Percentiles rank a stretch among this genome's conserved stretches.
phyloP scores from a whole-genome alignment of 2,797 vertebrate genomes.

The Amblyopsis hoosieri region DNA sequence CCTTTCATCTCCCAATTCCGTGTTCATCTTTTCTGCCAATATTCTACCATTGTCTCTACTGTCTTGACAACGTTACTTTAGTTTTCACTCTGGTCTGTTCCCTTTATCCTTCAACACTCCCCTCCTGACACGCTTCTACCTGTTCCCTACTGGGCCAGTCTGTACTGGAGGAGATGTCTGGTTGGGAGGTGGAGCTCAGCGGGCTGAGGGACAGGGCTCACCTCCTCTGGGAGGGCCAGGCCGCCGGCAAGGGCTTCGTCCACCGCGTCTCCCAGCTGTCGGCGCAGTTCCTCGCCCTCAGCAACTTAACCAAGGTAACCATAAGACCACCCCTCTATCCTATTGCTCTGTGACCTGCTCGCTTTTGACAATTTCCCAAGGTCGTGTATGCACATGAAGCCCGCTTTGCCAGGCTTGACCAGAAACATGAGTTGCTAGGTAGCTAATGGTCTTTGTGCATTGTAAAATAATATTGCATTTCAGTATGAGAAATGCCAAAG shows the following conservation, averaged over 20 bases:
- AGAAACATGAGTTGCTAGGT: conserved; percentile 10
- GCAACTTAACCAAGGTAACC: conserved; percentile 95
- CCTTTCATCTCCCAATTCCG: conserved; percentile 30
- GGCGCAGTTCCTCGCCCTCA: conserved; percentile 93
- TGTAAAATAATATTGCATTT: conserved; percentile 15
- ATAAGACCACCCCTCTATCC: neutral
- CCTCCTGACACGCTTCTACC: conserved; percentile 17
- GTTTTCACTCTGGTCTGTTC: neutral
- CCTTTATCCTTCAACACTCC: neutral
- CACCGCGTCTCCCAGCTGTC: conserved; percentile 97
- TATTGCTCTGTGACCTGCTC: conserved; percentile 24
- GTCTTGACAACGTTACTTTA: conserved; percentile 7
- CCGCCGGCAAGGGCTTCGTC: conserved; percentile 94
- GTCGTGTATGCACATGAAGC: conserved; percentile 19
- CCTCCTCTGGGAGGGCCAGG: conserved; percentile 94
- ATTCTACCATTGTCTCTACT: conserved; percentile 19
- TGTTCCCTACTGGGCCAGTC: conserved; percentile 76
- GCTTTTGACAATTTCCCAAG: conserved; percentile 29
- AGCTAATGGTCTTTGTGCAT: conserved; percentile 17
- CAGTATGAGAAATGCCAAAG: neutral
- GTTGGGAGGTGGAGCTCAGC: conserved; percentile 89
- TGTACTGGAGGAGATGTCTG: conserved; percentile 93
- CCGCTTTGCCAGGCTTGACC: conserved; percentile 17
- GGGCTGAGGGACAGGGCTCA: conserved; percentile 93
- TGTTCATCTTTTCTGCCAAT: conserved; percentile 17